Conservation (phyloP, 2,113 vertebrate species). For the Cercocebus atys region DNA sequence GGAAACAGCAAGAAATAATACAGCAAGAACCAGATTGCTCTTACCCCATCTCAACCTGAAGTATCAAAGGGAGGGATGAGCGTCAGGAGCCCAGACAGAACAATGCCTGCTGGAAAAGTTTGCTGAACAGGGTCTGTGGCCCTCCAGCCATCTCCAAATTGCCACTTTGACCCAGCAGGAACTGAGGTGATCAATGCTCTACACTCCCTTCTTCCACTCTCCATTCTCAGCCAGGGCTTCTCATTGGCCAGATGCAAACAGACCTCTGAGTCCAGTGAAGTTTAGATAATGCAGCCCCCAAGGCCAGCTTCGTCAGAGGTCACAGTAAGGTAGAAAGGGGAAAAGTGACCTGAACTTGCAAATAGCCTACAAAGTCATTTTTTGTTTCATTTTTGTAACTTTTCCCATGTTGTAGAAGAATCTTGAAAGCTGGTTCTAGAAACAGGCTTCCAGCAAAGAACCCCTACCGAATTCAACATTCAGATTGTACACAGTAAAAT, state of each 20-base stretch:
- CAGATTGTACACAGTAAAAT: background rate
- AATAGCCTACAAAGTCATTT: background rate
- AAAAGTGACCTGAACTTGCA: background rate
- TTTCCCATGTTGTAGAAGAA: background rate
- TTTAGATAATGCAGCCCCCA: background rate
- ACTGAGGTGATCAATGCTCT: background rate
- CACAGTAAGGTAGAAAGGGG: background rate
- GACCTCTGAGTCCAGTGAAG: background rate
- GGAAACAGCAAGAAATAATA: background rate
- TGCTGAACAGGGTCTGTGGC: background rate
- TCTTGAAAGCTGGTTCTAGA: background rate
- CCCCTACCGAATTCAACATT: background rate
- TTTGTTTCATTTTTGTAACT: background rate
- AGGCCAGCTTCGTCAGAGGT: background rate
- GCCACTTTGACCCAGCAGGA: background rate
- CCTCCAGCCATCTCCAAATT: background rate
- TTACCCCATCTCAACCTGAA: background rate
- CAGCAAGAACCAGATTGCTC: background rate
- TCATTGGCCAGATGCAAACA: background rate
- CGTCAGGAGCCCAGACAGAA: background rate
- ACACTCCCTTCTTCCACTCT: background rate
- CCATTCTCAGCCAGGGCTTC: background rate
- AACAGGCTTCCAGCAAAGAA: background rate
- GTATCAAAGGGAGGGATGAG: background rate
- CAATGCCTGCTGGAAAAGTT: fast-evolving